phyloP scores from a whole-genome alignment of 2,113 vertebrate species.

The Oncorhynchus masou region DNA sequence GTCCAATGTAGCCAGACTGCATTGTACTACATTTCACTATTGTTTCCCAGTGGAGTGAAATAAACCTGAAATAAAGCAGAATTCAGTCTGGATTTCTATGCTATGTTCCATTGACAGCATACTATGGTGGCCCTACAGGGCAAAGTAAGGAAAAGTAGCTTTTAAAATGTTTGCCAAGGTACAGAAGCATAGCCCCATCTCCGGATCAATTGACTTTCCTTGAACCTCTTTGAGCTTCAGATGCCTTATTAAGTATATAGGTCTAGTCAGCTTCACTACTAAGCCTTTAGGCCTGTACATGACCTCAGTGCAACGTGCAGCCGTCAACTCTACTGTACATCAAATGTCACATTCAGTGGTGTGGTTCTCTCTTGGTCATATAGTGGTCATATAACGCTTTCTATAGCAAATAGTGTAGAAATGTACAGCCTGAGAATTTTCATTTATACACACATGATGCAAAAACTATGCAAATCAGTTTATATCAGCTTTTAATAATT shows the following conservation, averaged over 20 bases:
- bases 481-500: constrained; percentile 40
- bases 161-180: background rate
- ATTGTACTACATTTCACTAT: constrained; percentile 60
- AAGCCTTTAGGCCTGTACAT: constrained; percentile 60
- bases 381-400: constrained; percentile 1
- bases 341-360: constrained; percentile 80
- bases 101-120: too few species aligned
- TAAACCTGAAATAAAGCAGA: too few species aligned
- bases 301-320: constrained; percentile 76
- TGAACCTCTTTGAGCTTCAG: background rate
- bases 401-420: constrained; percentile 45
- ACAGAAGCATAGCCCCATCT: background rate
- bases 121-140: too few species aligned
- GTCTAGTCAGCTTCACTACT: background rate
- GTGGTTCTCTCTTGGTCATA: constrained; percentile 36
- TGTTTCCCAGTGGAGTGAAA: too few species aligned
- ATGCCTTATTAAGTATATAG: background rate
- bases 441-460: constrained; percentile 41
- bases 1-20: background rate
- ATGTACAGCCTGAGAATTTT: constrained; percentile 71
- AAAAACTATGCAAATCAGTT: constrained; percentile 43
- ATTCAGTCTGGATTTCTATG: too few species aligned
- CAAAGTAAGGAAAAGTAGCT: too few species aligned
- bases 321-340: constrained; percentile 62
- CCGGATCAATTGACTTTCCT: background rate